Conservation (phyloP, 2,888 invertebrate genomes). For the Phortica okadai region DNA sequence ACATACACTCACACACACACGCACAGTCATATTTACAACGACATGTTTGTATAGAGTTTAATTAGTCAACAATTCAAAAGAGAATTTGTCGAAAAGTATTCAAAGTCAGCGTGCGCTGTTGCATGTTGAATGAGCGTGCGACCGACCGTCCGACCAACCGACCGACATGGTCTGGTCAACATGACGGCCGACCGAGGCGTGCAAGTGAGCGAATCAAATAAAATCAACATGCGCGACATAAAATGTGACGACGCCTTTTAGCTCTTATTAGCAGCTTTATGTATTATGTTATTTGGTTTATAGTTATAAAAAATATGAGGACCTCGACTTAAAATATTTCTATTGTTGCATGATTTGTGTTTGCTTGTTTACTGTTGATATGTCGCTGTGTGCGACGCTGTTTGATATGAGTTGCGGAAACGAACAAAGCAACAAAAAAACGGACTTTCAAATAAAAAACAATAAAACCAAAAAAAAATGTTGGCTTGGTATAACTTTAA, state of each 20-base stretch:
- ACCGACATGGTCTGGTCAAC: no score
- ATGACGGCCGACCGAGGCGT: no score
- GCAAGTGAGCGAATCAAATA: background rate
- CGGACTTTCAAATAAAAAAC: conserved; percentile 7
- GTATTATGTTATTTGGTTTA: background rate
- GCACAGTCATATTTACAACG: background rate
- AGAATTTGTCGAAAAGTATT: conserved; percentile 16
- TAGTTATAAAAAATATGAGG: background rate
- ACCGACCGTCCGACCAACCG: background rate
- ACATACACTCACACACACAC: background rate
- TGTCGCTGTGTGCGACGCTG: conserved; percentile 37
- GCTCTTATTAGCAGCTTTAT: background rate
- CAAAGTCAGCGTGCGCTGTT: conserved; percentile 4
- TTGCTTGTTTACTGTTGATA: background rate
- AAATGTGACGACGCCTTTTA: background rate
- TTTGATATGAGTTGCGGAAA: background rate
- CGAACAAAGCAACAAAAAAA: conserved; percentile 11
- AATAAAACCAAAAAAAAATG: conserved; percentile 27
- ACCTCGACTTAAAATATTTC: background rate
- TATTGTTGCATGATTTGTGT: background rate
- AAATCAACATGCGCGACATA: background rate
- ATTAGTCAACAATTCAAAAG: conserved; percentile 30
- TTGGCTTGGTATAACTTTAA: conserved; percentile 6
- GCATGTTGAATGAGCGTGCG: background rate
- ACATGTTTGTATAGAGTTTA: conserved; percentile 26